Percentiles rank a stretch among this genome's conserved stretches.
Evolutionary conservation across 2,797 vertebrate species (phyloP).

Genomic region (Hoplostethus mediterraneus): DNA sequence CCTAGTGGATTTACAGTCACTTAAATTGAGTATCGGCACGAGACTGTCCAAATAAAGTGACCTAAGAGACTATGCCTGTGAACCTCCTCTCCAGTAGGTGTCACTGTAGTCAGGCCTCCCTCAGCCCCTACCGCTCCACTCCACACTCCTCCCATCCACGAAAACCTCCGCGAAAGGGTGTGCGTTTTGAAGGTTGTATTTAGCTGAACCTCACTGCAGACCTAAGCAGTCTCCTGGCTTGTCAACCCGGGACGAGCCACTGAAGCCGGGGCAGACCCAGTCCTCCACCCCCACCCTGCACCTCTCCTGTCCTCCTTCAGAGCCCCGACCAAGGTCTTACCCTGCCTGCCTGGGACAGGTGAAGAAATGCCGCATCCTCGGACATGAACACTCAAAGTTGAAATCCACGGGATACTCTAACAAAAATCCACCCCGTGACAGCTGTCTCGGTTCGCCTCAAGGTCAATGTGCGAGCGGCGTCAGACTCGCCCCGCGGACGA

Average conservation of each 20-base stretch:
- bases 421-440: slow-evolving; percentile 55
- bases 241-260: slow-evolving; percentile 14
- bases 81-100: slow-evolving; percentile 83
- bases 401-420: background rate
- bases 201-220: slow-evolving; percentile 53
- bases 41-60: too few species aligned
- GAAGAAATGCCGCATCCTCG: slow-evolving; percentile 44
- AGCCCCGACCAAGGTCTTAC: slow-evolving; percentile 36
- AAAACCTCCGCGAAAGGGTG: slow-evolving; percentile 78
- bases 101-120: slow-evolving; percentile 64
- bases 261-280: background rate
- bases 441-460: slow-evolving; percentile 58
- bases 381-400: slow-evolving; percentile 56
- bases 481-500: slow-evolving; percentile 44
- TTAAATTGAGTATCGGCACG: too few species aligned
- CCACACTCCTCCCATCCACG: slow-evolving; percentile 52
- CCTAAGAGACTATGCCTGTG: background rate
- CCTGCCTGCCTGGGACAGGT: slow-evolving; percentile 25
- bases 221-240: slow-evolving; percentile 9
- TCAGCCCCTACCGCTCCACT: background rate
- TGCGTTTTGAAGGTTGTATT: slow-evolving; percentile 79
- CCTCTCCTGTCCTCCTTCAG: background rate
- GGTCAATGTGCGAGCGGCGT: slow-evolving; percentile 68
- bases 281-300: background rate
- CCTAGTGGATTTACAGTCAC: too few species aligned